Evolutionary conservation across 2,888 invertebrate genomes (phyloP).

Genomic region (Cylindroiulus punctatus): DNA sequence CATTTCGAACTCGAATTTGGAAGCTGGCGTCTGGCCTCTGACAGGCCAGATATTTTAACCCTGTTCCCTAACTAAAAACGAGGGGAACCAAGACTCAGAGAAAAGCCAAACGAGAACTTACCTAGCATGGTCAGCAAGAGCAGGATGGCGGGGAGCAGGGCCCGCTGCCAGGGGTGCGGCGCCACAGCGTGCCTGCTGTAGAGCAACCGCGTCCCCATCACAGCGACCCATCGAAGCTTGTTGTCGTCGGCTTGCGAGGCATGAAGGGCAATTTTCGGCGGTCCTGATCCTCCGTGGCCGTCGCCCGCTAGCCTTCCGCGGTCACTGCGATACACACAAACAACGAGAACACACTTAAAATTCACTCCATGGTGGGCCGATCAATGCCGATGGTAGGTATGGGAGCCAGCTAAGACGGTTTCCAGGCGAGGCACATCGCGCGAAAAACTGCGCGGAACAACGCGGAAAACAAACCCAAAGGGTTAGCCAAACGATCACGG

Average conservation of each 20-base stretch:
- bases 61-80: too few species aligned
- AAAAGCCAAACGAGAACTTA: slow-evolving; percentile 12
- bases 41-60: too few species aligned
- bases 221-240: slow-evolving; percentile 55
- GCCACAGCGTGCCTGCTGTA: slow-evolving; percentile 58
- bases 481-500: background rate
- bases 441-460: background rate
- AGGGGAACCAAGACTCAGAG: too few species aligned
- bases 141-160: slow-evolving; percentile 50
- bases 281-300: background rate
- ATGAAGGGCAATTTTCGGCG: slow-evolving; percentile 26
- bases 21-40: background rate
- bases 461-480: background rate
- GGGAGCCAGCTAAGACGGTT: background rate
- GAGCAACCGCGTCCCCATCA: slow-evolving; percentile 58
- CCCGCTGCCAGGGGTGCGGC: slow-evolving; percentile 54
- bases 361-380: background rate
- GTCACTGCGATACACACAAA: background rate
- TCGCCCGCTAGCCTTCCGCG: background rate
- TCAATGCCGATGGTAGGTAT: slow-evolving; percentile 21
- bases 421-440: slow-evolving; percentile 17
- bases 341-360: background rate
- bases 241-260: slow-evolving; percentile 20
- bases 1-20: too few species aligned
- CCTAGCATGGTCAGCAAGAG: slow-evolving; percentile 53